These are phyloP conservation scores for Amia ocellicauda DNA, from an alignment of 2,113 vertebrate genomes.

Conservation along the genomic window DNA sequence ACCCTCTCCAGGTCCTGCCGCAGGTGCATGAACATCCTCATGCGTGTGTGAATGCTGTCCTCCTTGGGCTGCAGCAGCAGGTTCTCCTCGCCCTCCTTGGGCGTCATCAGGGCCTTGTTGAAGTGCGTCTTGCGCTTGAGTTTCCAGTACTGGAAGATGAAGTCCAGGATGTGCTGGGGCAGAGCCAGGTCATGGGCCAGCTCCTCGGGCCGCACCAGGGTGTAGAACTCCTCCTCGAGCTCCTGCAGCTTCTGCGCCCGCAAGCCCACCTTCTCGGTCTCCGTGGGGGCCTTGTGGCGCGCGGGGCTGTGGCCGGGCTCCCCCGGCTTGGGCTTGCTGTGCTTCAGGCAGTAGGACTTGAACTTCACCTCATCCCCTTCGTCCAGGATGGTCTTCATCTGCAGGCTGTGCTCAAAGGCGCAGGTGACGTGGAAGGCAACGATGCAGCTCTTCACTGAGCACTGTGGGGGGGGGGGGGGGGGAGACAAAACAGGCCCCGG, in stretches of 20 bases:
- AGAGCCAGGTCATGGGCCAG: conserved; percentile 77
- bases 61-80: conserved; percentile 85
- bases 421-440: conserved; percentile 99
- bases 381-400: conserved; percentile 97
- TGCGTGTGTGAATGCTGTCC: conserved; percentile 92
- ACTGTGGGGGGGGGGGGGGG: conserved; percentile 56
- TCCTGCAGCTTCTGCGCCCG: conserved; percentile 90
- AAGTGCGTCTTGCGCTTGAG: conserved; percentile 92
- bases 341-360: conserved; percentile 94
- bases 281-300: conserved; percentile 72
- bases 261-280: conserved; percentile 79
- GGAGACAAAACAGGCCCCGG: too few species aligned
- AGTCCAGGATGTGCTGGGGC: conserved; percentile 74
- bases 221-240: conserved; percentile 91
- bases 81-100: conserved; percentile 87
- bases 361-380: conserved; percentile 96
- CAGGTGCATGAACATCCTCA: conserved; percentile 99
- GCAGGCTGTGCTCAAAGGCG: conserved; percentile 93
- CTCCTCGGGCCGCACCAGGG: conserved; percentile 76
- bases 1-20: conserved; percentile 96
- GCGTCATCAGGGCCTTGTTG: conserved; percentile 90
- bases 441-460: conserved; percentile 96
- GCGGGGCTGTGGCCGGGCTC: conserved; percentile 65
- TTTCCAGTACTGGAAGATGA: conserved; percentile 98
- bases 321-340: conserved; percentile 83